Evolutionary conservation across 2,797 vertebrate species (phyloP).

Genomic region (Semaprochilodus insignis): DNA sequence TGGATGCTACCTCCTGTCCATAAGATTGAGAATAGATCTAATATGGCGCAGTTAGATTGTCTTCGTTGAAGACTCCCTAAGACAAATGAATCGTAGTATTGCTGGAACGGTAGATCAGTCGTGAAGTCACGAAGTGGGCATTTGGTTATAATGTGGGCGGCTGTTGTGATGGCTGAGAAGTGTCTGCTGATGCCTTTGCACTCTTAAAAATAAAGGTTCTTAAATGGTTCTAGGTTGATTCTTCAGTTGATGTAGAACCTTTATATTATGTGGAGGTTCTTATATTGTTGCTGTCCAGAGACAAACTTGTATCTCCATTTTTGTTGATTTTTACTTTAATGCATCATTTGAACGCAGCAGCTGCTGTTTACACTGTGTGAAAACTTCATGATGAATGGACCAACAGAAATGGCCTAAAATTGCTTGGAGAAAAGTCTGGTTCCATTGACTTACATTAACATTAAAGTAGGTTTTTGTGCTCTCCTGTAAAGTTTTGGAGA

Average conservation of each 20-base stretch:
- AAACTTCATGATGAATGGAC: too few relatives aligned
- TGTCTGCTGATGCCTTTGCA: neutral
- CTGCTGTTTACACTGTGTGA: too few relatives aligned
- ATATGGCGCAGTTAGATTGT: constrained; percentile 10
- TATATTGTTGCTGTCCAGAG: too few relatives aligned
- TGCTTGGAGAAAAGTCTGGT: too few relatives aligned
- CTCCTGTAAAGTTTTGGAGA: too few relatives aligned
- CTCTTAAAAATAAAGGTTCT: neutral
- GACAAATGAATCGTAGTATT: constrained; percentile 5
- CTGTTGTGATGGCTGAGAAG: neutral
- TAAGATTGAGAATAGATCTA: constrained; percentile 28
- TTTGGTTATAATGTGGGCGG: constrained; percentile 9
- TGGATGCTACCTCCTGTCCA: constrained; percentile 52
- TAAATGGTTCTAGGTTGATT: neutral
- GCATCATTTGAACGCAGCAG: too few relatives aligned
- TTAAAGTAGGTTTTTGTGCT: too few relatives aligned
- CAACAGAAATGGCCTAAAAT: too few relatives aligned
- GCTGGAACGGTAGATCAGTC: constrained; percentile 17
- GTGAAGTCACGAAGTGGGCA: neutral
- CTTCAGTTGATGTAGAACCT: neutral
- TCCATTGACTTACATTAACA: too few relatives aligned
- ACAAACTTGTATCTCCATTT: too few relatives aligned
- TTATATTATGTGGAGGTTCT: neutral
- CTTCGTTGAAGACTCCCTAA: constrained; percentile 3
- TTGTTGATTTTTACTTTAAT: too few relatives aligned